Evolutionary conservation across 2,113 vertebrate species (phyloP), one percentile per base, ranked within the genome.

Genomic region (Paradoxurus hermaphroditus): DNA sequence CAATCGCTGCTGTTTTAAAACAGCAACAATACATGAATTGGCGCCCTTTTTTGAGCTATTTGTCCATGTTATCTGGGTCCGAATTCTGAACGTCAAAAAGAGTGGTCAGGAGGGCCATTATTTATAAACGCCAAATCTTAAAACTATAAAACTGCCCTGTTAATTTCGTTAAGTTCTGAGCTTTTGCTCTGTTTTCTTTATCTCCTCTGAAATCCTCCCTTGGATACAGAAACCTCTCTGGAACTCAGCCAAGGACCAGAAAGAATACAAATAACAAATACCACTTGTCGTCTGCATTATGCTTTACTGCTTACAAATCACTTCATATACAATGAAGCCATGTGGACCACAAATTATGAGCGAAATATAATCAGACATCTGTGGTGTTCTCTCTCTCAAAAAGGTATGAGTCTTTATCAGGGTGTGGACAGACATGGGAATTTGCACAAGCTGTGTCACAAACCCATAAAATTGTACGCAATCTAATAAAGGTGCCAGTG

Each of bases 231-330:
- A 53, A 67, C 59, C 44, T 78, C 41, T 23, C 59, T 90, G 31
- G 85, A 86, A 92, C 19, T 77, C 53, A 77, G 67, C 21, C 67
- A 92, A 81, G 15, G 15, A 51, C 39, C 67, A 90, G 92, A 86
- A 85, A 73, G 59, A 25, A 82, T 70, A 77, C 65, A 94, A 63
- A 82, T 92, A 86, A 90, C 63, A 94, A 95, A 90, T 19, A 77
- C 23, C 41, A 72, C 27, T 82, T 85, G 14, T 70, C 25, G 1
- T 81, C 41, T 75, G 59, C 49, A 63, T n/a, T n/a, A 65, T 59
- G 39, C 83, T 85, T 92, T 65, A 65, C 9, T 59, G 63, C 18
- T 79, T 62, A 78, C 25, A 94, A 72, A 67, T 94, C 81, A 91
- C 73, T 59, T 78, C 36, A 85, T 10, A 86, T 34, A 67, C 34